phyloP scores from a whole-genome alignment of 2,888 invertebrate genomes.

The Marronus borbonicus region DNA sequence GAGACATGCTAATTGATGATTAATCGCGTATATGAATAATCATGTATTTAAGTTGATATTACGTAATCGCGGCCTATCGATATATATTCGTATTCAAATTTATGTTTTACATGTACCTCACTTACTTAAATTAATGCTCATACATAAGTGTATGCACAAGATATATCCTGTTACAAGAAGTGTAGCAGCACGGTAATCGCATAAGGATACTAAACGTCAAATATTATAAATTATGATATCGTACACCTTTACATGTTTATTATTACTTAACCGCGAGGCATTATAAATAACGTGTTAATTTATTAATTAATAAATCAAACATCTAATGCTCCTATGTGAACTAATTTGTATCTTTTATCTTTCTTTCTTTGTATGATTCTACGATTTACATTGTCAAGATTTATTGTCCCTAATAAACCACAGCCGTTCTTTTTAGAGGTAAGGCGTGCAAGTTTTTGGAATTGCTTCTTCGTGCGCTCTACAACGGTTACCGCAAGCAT shows the following conservation, averaged over 20 bases:
- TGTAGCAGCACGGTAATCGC: conserved; percentile 40
- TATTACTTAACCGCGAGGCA: conserved; percentile 25
- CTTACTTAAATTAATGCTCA: conserved; percentile 38
- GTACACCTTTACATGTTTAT: conserved; percentile 40
- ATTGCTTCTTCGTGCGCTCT: neutral
- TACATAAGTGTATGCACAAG: conserved; percentile 18
- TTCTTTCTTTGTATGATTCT: conserved; percentile 5
- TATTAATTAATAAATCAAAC: conserved; percentile 53
- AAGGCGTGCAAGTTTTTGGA: neutral
- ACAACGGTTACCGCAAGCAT: too few species aligned
- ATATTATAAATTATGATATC: conserved; percentile 49
- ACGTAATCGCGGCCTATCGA: neutral
- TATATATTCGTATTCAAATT: conserved; percentile 11
- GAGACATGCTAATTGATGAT: neutral
- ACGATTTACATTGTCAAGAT: conserved; percentile 3
- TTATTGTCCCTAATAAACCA: conserved; percentile 15
- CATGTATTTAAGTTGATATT: conserved; percentile 20
- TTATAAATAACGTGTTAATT: conserved; percentile 50
- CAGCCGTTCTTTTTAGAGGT: neutral
- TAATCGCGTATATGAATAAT: conserved; percentile 22
- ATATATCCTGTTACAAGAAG: conserved; percentile 38
- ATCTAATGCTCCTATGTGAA: conserved; percentile 45
- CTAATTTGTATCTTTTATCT: conserved; percentile 23
- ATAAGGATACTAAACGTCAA: conserved; percentile 49
- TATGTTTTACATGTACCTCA: conserved; percentile 14